Base-by-base conservation (phyloP, 2,888 invertebrate species). In the Agonopterix heracliana region DNA sequence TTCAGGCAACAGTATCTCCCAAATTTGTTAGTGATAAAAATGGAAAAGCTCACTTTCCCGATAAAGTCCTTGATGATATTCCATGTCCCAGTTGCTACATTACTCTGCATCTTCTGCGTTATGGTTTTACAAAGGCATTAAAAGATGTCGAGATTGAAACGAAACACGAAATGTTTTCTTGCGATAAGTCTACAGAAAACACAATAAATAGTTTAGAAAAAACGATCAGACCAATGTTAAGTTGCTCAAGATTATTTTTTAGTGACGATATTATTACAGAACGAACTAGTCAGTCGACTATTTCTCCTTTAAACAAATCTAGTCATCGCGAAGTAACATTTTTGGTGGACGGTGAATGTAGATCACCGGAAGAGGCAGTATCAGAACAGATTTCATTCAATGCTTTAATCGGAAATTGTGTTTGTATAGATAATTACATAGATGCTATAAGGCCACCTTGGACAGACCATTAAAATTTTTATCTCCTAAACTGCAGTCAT, bases 141-240 rank as follows among this genome's bases (percentile, higher is more conserved):
- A 82, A 82, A 68, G 84, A 84, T 46, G 74, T 73, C 52, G 75
- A 73, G 50, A 61, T 65, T 0, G 78, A 73, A 64, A 74, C 72
- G 0, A 63, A 55, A 10, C 40, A 55, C 0, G 53, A 61, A 34
- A 62, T 66, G 49, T 60, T 64, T 36, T 54, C 47, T 26, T 55
- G 54, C 8, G 73, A 83, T 50, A 78, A 78, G 57, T 64, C 65
- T 1, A 70, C 67, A 0, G 71, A 60, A 2, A 62, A 61, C 40
- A 17, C n/a, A 3, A 50, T 63, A 0, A 43, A 49, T 2, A 52
- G 46, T 14, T 34, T 59, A 0, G 71, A 76, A 38, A 71, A 60
- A 54, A 56, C 66, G 2, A 58, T 51, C 11, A 61, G 59, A 42
- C 53, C 61, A 3, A 9, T 50, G n/a, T 42, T 50, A 2, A 48